Conservation (phyloP, 2,888 invertebrate genomes). For the Ceramica pisi region DNA sequence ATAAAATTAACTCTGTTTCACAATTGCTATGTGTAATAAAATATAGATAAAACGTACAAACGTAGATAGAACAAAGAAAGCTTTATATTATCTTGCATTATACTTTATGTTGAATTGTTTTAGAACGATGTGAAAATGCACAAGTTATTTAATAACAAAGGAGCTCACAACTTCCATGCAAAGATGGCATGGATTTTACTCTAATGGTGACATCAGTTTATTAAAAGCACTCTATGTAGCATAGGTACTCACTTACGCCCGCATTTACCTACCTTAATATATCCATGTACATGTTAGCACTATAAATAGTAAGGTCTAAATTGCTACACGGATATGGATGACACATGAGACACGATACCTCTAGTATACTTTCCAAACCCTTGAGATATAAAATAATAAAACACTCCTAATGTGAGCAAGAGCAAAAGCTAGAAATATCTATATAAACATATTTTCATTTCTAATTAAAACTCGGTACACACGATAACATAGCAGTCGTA, state of each 20-base stretch:
- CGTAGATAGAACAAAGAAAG: conserved; percentile 30
- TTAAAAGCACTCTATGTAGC: conserved; percentile 4
- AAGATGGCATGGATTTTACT: background rate
- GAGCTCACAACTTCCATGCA: background rate
- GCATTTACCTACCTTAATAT: background rate
- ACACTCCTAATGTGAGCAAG: too few relatives aligned
- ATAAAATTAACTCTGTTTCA: conserved; percentile 10
- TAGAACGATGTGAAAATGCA: conserved; percentile 35
- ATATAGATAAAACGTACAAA: conserved; percentile 25
- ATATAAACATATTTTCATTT: too few relatives aligned
- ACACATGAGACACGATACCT: background rate
- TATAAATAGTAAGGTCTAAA: background rate
- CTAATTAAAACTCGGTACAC: too few relatives aligned
- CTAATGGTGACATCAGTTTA: background rate
- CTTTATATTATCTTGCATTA: conserved; percentile 29
- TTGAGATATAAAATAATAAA: too few relatives aligned
- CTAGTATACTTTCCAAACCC: too few relatives aligned
- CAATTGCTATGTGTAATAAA: conserved; percentile 37
- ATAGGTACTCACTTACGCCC: background rate
- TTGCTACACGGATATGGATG: background rate
- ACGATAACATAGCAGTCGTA: background rate
- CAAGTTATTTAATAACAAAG: conserved; percentile 13
- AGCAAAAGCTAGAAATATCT: too few relatives aligned
- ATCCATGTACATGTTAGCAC: too few relatives aligned
- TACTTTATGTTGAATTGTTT: conserved; percentile 33